Evolutionary conservation across 2,113 vertebrate species (phyloP).

Genomic region (Megaceryle maxima): DNA sequence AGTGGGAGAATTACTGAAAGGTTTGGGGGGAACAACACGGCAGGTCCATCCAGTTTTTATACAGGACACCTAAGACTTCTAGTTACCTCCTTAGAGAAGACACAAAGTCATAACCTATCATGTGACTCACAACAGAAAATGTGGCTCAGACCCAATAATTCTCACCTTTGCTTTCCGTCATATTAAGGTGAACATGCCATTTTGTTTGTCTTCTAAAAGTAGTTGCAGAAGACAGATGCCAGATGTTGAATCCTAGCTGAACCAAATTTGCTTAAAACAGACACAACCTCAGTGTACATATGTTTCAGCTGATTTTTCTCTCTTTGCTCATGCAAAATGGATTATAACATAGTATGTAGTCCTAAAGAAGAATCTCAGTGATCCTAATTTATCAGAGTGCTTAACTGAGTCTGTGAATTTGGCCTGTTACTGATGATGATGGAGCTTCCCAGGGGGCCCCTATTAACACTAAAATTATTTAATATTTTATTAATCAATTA

Average conservation of each 20-base stretch:
- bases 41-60: neutral
- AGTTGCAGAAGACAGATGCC: neutral
- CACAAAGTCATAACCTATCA: neutral
- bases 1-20: neutral
- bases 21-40: neutral
- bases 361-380: neutral
- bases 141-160: neutral
- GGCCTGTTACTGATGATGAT: slow-evolving; percentile 52
- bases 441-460: slow-evolving; percentile 24
- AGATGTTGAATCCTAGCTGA: neutral
- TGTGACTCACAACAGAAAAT: neutral
- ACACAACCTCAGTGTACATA: accelerated
- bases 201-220: neutral
- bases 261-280: neutral
- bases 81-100: neutral
- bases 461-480: slow-evolving; percentile 72
- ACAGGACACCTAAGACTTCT: neutral
- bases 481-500: slow-evolving; percentile 75
- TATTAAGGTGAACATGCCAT: accelerated
- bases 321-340: neutral
- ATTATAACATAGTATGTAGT: neutral
- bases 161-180: neutral
- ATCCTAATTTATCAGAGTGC: slow-evolving; percentile 50
- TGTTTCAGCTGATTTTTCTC: neutral
- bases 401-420: slow-evolving; percentile 58